phyloP scores from a whole-genome alignment of 2,113 vertebrate genomes.

The Anhinga rufa region DNA sequence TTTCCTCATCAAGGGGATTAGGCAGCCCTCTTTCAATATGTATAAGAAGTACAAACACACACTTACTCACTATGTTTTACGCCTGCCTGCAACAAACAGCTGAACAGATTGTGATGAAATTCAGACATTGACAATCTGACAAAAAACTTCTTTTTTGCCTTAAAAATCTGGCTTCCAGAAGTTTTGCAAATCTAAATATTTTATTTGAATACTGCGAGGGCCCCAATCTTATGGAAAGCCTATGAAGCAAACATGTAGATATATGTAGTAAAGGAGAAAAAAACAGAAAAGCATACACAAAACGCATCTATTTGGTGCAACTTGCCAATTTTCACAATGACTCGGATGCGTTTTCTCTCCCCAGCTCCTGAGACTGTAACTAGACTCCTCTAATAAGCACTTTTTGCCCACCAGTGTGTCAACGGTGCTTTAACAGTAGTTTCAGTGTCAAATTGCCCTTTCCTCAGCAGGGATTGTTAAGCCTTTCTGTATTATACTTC shows the following conservation, averaged over 20 bases:
- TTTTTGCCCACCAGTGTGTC: slow-evolving; percentile 74
- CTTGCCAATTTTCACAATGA: slow-evolving; percentile 50
- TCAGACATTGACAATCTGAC: slow-evolving; percentile 77
- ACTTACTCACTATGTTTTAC: slow-evolving; percentile 67
- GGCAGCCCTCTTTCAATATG: slow-evolving; percentile 66
- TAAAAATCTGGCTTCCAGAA: slow-evolving; percentile 77
- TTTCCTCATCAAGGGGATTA: slow-evolving; percentile 69
- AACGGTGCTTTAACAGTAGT: slow-evolving; percentile 72
- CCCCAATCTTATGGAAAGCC: slow-evolving; percentile 69
- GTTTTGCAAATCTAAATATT: slow-evolving; percentile 78
- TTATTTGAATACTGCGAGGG: slow-evolving; percentile 68
- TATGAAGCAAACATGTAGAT: slow-evolving; percentile 73
- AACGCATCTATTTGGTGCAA: slow-evolving; percentile 37
- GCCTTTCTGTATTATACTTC: slow-evolving; percentile 78
- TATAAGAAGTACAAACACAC: slow-evolving; percentile 74
- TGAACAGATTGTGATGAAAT: slow-evolving; percentile 80
- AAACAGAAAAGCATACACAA: neutral
- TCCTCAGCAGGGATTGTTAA: slow-evolving; percentile 79
- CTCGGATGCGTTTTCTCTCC: slow-evolving; percentile 36
- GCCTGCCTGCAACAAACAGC: slow-evolving; percentile 78
- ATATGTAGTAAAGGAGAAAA: neutral
- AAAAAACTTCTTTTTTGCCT: slow-evolving; percentile 73
- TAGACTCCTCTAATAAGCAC: slow-evolving; percentile 72
- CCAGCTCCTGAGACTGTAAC: slow-evolving; percentile 51
- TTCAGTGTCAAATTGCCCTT: slow-evolving; percentile 79